phyloP scores from a whole-genome alignment of 2,888 invertebrate species.

The Aromia moschata region DNA sequence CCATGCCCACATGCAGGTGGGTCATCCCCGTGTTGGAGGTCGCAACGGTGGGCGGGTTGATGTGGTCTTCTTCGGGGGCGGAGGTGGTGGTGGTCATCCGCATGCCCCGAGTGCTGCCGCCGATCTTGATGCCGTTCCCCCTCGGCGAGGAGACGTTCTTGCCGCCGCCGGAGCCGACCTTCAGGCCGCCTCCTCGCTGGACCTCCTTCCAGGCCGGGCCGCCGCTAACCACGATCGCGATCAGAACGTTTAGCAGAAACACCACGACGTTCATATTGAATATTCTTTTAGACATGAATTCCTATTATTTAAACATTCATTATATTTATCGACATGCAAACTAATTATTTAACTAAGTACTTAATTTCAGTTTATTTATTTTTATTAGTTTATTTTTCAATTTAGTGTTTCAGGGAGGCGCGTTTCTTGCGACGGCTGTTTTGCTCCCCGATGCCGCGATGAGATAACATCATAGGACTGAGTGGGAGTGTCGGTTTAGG shows the following conservation, averaged over 20 bases:
- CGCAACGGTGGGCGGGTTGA: slow-evolving; percentile 51
- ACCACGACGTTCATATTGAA: slow-evolving; percentile 55
- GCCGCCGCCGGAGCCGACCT: slow-evolving; percentile 53
- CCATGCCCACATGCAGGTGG: slow-evolving; percentile 73
- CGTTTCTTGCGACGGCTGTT: not conserved
- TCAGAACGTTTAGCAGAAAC: slow-evolving; percentile 56
- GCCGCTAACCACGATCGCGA: slow-evolving; percentile 60
- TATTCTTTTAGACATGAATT: slow-evolving; percentile 20
- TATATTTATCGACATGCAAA: not conserved
- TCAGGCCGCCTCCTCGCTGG: slow-evolving; percentile 59
- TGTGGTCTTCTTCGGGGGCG: slow-evolving; percentile 56
- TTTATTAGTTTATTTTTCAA: not conserved
- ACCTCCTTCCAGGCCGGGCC: slow-evolving; percentile 62
- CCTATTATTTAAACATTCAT: slow-evolving; percentile 13
- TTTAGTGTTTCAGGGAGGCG: not conserved
- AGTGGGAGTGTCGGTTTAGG: slow-evolving; percentile 49
- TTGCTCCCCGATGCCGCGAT: slow-evolving; percentile 6
- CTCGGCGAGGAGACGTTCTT: slow-evolving; percentile 55
- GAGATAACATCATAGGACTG: slow-evolving; percentile 25
- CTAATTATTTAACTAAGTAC: not conserved
- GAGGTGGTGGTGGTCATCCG: slow-evolving; percentile 50
- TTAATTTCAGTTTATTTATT: too few species aligned
- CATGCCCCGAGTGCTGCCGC: slow-evolving; percentile 53
- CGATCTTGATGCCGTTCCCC: slow-evolving; percentile 58
- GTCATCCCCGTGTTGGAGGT: slow-evolving; percentile 39